These are phyloP conservation scores for Eulemur rufifrons DNA, from an alignment of 2,113 vertebrate genomes.

Conservation along the genomic window DNA sequence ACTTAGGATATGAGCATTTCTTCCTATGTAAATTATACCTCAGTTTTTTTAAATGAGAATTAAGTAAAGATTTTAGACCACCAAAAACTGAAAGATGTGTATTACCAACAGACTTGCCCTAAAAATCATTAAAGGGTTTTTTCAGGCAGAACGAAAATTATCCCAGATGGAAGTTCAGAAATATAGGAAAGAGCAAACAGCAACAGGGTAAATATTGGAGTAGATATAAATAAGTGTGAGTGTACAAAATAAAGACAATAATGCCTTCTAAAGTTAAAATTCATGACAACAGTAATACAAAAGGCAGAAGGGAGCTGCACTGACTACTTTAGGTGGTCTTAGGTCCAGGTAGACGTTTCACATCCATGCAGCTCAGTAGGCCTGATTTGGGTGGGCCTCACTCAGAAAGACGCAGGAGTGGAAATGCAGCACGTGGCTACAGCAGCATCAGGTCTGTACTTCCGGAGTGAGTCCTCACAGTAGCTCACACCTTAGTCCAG, in stretches of 20 bases:
- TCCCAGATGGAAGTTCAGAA: neutral
- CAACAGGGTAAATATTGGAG: neutral
- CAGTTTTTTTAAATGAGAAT: neutral
- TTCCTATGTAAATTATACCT: neutral
- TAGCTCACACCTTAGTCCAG: neutral
- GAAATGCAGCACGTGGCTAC: neutral
- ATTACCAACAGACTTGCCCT: neutral
- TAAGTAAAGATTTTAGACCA: neutral
- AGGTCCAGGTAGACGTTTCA: neutral
- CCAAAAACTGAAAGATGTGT: neutral
- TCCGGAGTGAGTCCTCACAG: neutral
- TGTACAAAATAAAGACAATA: neutral
- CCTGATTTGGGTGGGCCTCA: neutral
- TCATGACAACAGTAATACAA: neutral
- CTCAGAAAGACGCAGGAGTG: neutral
- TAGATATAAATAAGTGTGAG: neutral
- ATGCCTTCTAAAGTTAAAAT: neutral
- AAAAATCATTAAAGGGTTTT: neutral
- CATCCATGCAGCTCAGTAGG: too few species aligned
- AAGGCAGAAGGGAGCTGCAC: neutral
- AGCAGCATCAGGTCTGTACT: neutral
- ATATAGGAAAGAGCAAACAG: neutral
- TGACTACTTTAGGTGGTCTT: neutral
- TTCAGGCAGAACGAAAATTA: neutral
- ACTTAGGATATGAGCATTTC: constrained; percentile 10